A percentile compares a stretch with the other conserved stretches of the same genome.
Evolutionary conservation across 2,888 invertebrate species (phyloP).

Genomic region (Acanthosepion esculentum): DNA sequence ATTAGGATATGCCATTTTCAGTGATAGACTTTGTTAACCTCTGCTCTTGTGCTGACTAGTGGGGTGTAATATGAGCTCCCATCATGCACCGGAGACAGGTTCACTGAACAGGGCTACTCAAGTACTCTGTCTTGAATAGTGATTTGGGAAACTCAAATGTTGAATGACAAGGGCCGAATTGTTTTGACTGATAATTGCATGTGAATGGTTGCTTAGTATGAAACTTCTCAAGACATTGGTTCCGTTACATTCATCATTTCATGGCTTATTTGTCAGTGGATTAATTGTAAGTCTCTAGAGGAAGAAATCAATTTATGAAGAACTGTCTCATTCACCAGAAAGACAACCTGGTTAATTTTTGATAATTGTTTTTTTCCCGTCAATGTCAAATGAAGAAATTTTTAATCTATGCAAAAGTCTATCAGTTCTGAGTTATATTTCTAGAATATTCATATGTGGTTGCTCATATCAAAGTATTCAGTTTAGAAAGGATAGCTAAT

Average conservation of each 20-base stretch:
- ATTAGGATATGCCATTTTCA: not conserved
- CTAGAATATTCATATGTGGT: too few species aligned
- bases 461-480: too few species aligned
- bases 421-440: too few species aligned
- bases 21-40: not conserved
- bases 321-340: not conserved
- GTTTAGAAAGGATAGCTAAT: too few species aligned
- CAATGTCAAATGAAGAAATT: too few species aligned
- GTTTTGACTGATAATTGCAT: not conserved
- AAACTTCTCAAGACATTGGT: not conserved
- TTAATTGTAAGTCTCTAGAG: not conserved
- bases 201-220: not conserved
- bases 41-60: not conserved
- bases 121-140: not conserved
- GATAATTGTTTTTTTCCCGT: not conserved
- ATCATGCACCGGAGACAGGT: not conserved
- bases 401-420: too few species aligned
- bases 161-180: not conserved
- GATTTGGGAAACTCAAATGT: not conserved
- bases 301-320: not conserved
- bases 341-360: not conserved
- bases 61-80: not conserved
- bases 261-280: not conserved
- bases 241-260: not conserved
- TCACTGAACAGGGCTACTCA: not conserved